These are phyloP conservation scores for Plebejus argus DNA, from an alignment of 2,888 invertebrate species.

Conservation along the genomic window DNA sequence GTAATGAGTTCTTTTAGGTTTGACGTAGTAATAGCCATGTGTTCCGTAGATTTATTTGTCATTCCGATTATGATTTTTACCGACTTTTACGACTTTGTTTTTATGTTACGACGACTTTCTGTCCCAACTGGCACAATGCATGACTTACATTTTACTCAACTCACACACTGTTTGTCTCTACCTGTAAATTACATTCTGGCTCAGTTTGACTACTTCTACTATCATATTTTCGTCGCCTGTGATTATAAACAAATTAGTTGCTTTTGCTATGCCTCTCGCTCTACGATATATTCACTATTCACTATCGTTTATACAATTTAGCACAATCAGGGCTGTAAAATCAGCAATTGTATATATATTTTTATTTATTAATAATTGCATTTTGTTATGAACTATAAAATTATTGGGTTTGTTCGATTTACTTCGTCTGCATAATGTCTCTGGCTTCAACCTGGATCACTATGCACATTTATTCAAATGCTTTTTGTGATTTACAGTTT, in stretches of 20 bases:
- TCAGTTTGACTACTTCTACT: slow-evolving; percentile 53
- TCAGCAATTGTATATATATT: slow-evolving; percentile 9
- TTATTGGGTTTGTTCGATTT: slow-evolving; percentile 41
- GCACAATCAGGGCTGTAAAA: slow-evolving; percentile 26
- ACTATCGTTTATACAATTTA: slow-evolving; percentile 13
- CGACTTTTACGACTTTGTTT: slow-evolving; percentile 36
- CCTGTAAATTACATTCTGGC: slow-evolving; percentile 58
- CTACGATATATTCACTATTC: slow-evolving; percentile 19
- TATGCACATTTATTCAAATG: slow-evolving; percentile 53
- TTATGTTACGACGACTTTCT: slow-evolving; percentile 28
- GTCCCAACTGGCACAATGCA: slow-evolving; percentile 33
- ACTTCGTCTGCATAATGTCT: slow-evolving; percentile 51
- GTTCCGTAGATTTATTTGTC: slow-evolving; percentile 56
- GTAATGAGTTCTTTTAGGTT: slow-evolving; percentile 53
- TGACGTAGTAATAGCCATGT: slow-evolving; percentile 60
- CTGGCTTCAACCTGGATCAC: slow-evolving; percentile 64
- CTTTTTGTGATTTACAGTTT: slow-evolving; percentile 44
- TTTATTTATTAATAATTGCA: slow-evolving; percentile 17
- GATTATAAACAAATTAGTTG: slow-evolving; percentile 18
- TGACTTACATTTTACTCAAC: slow-evolving; percentile 29
- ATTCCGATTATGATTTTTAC: slow-evolving; percentile 53
- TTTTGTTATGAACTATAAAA: slow-evolving; percentile 23
- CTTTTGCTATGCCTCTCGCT: slow-evolving; percentile 32
- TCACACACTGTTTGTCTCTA: slow-evolving; percentile 41
- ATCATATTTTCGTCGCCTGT: slow-evolving; percentile 59